A percentile compares a stretch with the other conserved stretches of the same genome.
Evolutionary conservation across 2,113 vertebrate genomes (phyloP).

Genomic region (Emydura subglobosa): DNA sequence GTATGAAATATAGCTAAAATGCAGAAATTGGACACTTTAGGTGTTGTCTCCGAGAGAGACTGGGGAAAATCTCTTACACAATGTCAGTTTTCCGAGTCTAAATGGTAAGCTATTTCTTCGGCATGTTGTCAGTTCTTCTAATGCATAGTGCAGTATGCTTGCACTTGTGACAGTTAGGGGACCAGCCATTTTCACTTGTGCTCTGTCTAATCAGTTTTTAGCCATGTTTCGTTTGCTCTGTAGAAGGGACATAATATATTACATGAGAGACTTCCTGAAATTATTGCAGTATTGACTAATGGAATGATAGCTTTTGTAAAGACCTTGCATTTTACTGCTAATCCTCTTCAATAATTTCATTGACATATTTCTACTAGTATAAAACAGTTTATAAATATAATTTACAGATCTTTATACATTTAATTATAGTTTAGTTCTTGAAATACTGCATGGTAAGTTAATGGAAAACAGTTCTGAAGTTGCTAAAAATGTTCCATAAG

Average conservation of each 20-base stretch:
- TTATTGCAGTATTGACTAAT: neutral
- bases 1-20: neutral
- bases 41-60: neutral
- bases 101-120: neutral
- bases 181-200: neutral
- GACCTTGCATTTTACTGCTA: neutral
- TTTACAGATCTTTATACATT: neutral
- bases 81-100: neutral
- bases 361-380: neutral
- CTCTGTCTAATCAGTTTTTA: neutral
- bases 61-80: neutral
- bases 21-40: neutral
- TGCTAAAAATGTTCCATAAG: neutral
- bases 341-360: too few species aligned
- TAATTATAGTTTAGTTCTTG: neutral
- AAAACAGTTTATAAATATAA: neutral
- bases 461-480: neutral
- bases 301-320: neutral
- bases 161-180: neutral
- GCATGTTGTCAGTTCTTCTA: neutral
- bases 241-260: neutral
- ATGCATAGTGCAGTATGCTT: neutral
- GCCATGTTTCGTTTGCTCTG: neutral
- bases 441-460: neutral
- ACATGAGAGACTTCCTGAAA: too few species aligned